phyloP scores from a whole-genome alignment of 1,140 invertebrate species.

The Pygmarrhopalites habei region DNA sequence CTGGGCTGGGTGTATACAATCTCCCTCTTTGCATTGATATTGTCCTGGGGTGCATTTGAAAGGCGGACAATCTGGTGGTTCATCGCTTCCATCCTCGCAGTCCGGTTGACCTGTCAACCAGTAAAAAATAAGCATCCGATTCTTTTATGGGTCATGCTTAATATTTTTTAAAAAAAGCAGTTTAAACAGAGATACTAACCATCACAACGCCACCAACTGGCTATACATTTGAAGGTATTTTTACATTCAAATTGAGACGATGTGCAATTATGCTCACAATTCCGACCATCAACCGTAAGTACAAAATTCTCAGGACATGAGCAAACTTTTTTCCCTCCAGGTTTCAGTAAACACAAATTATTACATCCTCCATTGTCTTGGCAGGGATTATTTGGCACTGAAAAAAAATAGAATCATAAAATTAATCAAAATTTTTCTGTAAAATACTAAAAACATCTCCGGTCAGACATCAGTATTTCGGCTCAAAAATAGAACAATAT shows the following conservation, averaged over 20 bases:
- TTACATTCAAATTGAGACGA: constrained; percentile 70
- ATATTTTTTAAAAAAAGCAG: too few relatives aligned
- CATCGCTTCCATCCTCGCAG: constrained; percentile 41
- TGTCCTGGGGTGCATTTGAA: constrained; percentile 67
- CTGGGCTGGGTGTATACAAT: constrained; percentile 61
- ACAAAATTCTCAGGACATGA: constrained; percentile 74
- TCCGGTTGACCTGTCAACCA: constrained; percentile 55
- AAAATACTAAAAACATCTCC: too few relatives aligned
- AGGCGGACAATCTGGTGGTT: constrained; percentile 58
- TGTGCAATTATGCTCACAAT: constrained; percentile 69
- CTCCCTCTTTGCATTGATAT: constrained; percentile 61
- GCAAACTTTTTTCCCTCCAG: constrained; percentile 51
- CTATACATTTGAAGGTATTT: constrained; percentile 63
- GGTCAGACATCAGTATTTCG: too few relatives aligned
- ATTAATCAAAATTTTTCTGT: too few relatives aligned
- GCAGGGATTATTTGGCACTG: constrained; percentile 48
- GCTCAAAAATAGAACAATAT: too few relatives aligned
- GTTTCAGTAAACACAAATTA: constrained; percentile 68
- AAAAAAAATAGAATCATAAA: too few relatives aligned
- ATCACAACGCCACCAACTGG: constrained; percentile 57
- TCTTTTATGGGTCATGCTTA: too few relatives aligned
- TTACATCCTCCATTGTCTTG: constrained; percentile 55
- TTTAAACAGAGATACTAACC: too few relatives aligned
- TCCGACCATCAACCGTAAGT: constrained; percentile 55
- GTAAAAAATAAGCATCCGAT: too few relatives aligned